These are phyloP conservation scores for Drosophila baimaii DNA, from an alignment of 1,140 invertebrate species.

Conservation along the genomic window DNA sequence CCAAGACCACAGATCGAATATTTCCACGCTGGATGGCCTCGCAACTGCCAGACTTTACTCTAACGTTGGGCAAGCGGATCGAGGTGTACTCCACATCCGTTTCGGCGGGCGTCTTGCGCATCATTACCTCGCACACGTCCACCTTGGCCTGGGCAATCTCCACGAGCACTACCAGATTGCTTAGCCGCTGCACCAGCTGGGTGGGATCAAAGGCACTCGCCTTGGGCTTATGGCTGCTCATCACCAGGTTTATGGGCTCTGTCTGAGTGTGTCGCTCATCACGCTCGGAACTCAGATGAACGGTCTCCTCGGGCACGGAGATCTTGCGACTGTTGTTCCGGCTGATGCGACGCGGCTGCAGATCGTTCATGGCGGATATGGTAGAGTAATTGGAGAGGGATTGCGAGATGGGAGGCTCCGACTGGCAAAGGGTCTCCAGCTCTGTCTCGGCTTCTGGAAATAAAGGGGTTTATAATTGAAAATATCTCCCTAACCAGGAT, in stretches of 20 bases:
- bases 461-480: neutral
- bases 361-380: conserved; percentile 40
- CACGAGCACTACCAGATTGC: conserved; percentile 51
- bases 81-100: conserved; percentile 49
- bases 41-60: conserved; percentile 54
- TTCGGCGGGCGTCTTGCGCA: conserved; percentile 17
- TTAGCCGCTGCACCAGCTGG: conserved; percentile 40
- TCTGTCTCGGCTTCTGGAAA: conserved; percentile 34
- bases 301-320: conserved; percentile 72
- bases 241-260: conserved; percentile 22
- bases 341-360: conserved; percentile 44
- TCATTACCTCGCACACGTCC: conserved; percentile 60
- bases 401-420: conserved; percentile 26
- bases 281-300: conserved; percentile 76
- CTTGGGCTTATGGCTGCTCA: neutral
- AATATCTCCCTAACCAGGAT: no score
- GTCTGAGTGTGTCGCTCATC: conserved; percentile 64
- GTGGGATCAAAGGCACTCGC: conserved; percentile 12
- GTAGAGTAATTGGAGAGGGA: conserved; percentile 53
- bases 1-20: conserved; percentile 42
- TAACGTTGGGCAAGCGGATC: conserved; percentile 43
- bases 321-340: conserved; percentile 54
- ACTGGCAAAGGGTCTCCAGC: conserved; percentile 25
- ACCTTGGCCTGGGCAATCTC: conserved; percentile 60
- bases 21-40: conserved; percentile 66